These are phyloP conservation scores for Drosophila heteroneura DNA, from an alignment of 2,888 invertebrate genomes.

Conservation along the genomic window DNA sequence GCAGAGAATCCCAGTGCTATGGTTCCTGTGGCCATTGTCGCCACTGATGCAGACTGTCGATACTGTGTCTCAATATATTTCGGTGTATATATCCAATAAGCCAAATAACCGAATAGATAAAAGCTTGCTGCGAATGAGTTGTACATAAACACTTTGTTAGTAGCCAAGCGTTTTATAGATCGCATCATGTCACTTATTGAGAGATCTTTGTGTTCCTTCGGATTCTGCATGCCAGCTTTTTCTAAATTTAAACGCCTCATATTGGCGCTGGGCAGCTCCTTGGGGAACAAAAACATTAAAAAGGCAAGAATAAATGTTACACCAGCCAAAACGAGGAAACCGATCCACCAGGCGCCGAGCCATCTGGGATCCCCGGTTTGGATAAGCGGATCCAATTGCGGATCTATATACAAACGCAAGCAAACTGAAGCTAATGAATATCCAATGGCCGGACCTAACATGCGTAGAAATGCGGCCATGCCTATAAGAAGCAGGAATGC, in stretches of 20 bases:
- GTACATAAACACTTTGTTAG: slow-evolving; percentile 89
- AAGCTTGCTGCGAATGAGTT: slow-evolving; percentile 90
- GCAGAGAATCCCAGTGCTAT: slow-evolving; percentile 89
- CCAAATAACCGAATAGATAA: slow-evolving; percentile 90
- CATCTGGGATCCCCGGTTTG: slow-evolving; percentile 89
- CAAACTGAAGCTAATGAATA: slow-evolving; percentile 89
- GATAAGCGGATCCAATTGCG: slow-evolving; percentile 88
- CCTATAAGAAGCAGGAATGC: slow-evolving; percentile 84
- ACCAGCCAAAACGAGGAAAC: slow-evolving; percentile 88
- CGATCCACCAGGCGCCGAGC: slow-evolving; percentile 93
- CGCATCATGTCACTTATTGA: slow-evolving; percentile 87
- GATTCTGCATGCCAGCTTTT: slow-evolving; percentile 44
- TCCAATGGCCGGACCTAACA: slow-evolving; percentile 87
- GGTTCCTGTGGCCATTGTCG: slow-evolving; percentile 90
- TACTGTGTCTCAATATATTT: slow-evolving; percentile 94
- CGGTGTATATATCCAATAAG: slow-evolving; percentile 92
- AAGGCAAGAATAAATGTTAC: slow-evolving; percentile 87
- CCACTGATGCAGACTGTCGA: slow-evolving; percentile 89
- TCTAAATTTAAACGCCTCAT: slow-evolving; percentile 85
- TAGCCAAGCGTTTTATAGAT: slow-evolving; percentile 88
- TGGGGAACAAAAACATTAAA: slow-evolving; percentile 89
- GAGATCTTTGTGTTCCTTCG: slow-evolving; percentile 34
- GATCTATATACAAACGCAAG: slow-evolving; percentile 88
- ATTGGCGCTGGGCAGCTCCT: slow-evolving; percentile 88
- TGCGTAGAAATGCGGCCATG: slow-evolving; percentile 88